Evolutionary conservation across 2,797 vertebrate species (phyloP).

Genomic region (Chrysocyon brachyurus): DNA sequence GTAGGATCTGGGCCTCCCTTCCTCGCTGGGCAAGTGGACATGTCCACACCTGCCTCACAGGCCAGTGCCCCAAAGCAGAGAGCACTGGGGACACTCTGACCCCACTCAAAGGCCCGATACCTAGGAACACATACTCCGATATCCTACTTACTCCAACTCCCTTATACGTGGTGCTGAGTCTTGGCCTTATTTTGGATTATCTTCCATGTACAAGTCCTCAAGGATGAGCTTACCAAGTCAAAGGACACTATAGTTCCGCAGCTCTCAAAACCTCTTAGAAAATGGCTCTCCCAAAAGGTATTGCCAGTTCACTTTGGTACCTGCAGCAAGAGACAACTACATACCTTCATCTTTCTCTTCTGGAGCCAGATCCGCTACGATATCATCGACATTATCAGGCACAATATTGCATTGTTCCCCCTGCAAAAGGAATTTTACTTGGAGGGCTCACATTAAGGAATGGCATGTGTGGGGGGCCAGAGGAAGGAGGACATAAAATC

Average conservation of each 20-base stretch:
- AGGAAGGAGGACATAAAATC: neutral
- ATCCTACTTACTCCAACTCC: neutral
- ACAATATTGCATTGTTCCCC: slow-evolving; percentile 99
- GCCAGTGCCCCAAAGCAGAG: neutral
- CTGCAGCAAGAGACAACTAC: neutral
- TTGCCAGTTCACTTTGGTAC: neutral
- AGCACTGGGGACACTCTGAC: neutral
- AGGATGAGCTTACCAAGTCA: neutral
- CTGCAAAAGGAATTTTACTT: slow-evolving; percentile 88
- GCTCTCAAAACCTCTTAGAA: slow-evolving; percentile 22
- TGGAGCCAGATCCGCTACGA: slow-evolving; percentile 97
- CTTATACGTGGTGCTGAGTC: neutral
- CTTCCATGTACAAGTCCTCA: neutral
- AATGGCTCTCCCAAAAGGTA: neutral
- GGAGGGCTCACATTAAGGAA: slow-evolving; percentile 63
- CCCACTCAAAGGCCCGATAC: neutral
- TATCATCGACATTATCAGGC: slow-evolving; percentile 98
- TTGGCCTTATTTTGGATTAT: neutral
- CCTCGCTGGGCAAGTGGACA: neutral
- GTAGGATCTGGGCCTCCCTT: neutral
- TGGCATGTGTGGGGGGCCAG: neutral
- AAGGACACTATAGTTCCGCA: neutral
- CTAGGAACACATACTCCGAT: neutral
- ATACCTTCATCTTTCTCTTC: slow-evolving; percentile 99
- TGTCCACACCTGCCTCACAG: neutral